A percentile compares a stretch with the other conserved stretches of the same genome.
phyloP scores from a whole-genome alignment of 2,113 vertebrate species.

The Benitochromis conjunctus region DNA sequence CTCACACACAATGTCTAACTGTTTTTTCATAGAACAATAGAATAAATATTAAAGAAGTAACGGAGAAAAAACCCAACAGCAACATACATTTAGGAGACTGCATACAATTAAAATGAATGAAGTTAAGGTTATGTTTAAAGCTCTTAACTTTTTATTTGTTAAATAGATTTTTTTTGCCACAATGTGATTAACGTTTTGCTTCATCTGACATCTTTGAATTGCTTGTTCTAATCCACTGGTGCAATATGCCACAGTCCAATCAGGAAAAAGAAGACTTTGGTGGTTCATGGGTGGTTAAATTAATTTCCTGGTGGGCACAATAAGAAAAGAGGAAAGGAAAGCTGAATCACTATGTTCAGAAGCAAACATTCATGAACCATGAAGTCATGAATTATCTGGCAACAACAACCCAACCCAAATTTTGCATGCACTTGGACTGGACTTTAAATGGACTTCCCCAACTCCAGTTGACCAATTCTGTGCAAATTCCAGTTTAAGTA shows the following conservation, averaged over 20 bases:
- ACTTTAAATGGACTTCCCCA: not conserved
- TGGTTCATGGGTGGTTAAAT: not conserved
- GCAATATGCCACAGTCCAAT: not conserved
- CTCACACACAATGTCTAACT: not conserved
- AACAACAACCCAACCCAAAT: not conserved
- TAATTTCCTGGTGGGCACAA: not conserved
- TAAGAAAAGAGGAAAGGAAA: not conserved
- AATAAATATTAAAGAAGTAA: not conserved
- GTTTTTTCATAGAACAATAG: not conserved
- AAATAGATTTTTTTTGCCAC: fast-evolving
- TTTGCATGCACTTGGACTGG: not conserved
- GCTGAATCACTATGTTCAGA: not conserved
- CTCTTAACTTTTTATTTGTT: not conserved
- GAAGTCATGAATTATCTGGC: not conserved
- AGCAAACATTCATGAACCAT: not conserved
- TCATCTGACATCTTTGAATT: not conserved
- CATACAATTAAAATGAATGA: fast-evolving
- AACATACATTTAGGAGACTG: not conserved
- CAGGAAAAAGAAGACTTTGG: not conserved
- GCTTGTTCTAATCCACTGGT: not conserved
- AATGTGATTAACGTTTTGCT: not conserved
- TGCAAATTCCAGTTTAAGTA: not conserved
- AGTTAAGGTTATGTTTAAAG: not conserved
- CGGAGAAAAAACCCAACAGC: fast-evolving
- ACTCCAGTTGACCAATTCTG: not conserved